These are phyloP conservation scores for Halocaridina rubra DNA, from an alignment of 2,888 invertebrate genomes.

Conservation along the genomic window DNA sequence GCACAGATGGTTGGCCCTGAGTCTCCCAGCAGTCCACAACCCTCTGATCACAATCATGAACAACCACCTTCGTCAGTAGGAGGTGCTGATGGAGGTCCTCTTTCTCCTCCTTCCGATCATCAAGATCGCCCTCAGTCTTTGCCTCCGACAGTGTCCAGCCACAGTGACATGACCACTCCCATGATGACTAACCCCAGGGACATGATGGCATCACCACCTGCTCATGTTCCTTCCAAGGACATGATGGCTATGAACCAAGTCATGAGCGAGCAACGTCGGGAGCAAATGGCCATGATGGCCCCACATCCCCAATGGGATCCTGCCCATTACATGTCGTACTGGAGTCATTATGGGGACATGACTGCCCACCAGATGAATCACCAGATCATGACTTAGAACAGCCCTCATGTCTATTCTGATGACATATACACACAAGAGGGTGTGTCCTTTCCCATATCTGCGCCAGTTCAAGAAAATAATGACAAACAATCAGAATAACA, in stretches of 20 bases:
- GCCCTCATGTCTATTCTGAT: no score
- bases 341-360: conserved; percentile 63
- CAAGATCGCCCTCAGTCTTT: conserved; percentile 47
- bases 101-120: conserved; percentile 36
- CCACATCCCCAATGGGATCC: conserved; percentile 51
- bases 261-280: conserved; percentile 41
- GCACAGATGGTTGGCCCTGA: conserved; percentile 58
- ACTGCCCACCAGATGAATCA: conserved; percentile 63
- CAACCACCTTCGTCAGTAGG: conserved; percentile 29
- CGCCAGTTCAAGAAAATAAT: neutral
- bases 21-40: conserved; percentile 47
- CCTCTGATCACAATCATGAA: conserved; percentile 45
- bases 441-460: no score
- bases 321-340: conserved; percentile 56
- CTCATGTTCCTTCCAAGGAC: conserved; percentile 54
- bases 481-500: neutral
- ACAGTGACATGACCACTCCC: conserved; percentile 42
- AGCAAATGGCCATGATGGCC: conserved; percentile 31
- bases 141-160: conserved; percentile 34
- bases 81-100: conserved; percentile 32
- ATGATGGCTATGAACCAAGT: conserved; percentile 37
- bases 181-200: conserved; percentile 27
- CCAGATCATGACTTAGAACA: conserved; percentile 62
- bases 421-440: no score
- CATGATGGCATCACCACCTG: conserved; percentile 32